Conservation (phyloP, 2,113 vertebrate species). For the Neodon shergylaensis region DNA sequence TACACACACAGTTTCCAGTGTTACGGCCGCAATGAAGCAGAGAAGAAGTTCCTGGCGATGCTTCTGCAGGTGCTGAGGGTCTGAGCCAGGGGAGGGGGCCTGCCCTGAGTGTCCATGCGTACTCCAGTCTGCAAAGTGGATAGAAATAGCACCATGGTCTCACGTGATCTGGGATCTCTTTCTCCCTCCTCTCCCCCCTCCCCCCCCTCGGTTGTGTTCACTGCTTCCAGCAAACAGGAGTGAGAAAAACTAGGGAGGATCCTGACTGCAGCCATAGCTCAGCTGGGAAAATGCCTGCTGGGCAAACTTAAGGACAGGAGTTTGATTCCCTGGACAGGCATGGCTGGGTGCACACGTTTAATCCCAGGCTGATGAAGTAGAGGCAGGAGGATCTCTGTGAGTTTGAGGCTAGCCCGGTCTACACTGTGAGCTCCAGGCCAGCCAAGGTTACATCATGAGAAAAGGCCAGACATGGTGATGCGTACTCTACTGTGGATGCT, state of each 20-base stretch:
- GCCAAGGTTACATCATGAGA: neutral
- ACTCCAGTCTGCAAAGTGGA: neutral
- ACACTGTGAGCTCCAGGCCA: neutral
- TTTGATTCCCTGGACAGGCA: neutral
- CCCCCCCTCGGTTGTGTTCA: neutral
- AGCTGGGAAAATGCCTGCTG: neutral
- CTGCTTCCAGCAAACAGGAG: neutral
- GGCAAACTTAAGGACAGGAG: no score
- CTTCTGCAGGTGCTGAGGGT: slow-evolving; percentile 87
- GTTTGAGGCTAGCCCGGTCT: neutral
- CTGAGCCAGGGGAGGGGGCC: neutral
- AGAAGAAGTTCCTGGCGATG: slow-evolving; percentile 89
- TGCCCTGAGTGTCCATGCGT: neutral
- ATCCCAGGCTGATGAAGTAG: neutral
- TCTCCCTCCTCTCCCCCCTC: rapidly evolving
- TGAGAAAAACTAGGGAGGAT: neutral
- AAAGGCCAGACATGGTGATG: neutral
- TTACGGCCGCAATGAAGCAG: slow-evolving; percentile 94
- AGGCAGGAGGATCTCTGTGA: neutral
- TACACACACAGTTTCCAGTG: slow-evolving; percentile 97
- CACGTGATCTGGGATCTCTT: neutral
- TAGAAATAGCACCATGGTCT: neutral
- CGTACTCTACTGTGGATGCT: neutral
- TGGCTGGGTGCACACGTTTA: neutral
- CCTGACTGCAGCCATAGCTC: neutral